phyloP scores from a whole-genome alignment of 2,797 vertebrate species.

The Onychomys torridus region DNA sequence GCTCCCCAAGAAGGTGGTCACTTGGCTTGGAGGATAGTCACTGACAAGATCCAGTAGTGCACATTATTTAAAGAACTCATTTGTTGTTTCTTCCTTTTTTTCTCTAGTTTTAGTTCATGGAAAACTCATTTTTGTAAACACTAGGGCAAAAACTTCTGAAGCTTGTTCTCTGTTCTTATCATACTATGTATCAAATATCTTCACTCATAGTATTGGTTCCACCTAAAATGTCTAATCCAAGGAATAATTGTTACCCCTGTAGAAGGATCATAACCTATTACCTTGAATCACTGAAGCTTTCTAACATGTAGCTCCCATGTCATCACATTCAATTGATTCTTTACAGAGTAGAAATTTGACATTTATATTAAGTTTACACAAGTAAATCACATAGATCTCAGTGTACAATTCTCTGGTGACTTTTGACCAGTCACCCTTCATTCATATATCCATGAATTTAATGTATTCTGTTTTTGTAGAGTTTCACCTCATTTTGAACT shows the following conservation, averaged over 20 bases:
- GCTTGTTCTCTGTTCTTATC: background rate
- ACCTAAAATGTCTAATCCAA: background rate
- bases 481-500: background rate
- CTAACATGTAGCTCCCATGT: accelerated
- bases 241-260: background rate
- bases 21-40: background rate
- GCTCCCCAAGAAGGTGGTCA: background rate
- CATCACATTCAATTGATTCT: background rate
- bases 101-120: background rate
- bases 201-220: background rate
- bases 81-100: background rate
- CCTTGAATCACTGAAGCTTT: background rate
- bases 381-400: background rate
- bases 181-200: background rate
- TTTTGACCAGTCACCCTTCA: background rate
- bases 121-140: background rate
- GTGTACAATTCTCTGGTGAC: background rate
- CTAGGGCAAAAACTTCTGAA: background rate
- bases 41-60: background rate
- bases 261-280: background rate
- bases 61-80: background rate
- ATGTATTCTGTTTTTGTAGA: background rate
- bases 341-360: background rate
- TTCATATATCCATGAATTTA: too few relatives aligned
- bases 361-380: background rate